A percentile compares a stretch with the other conserved stretches of the same genome.
phyloP scores from a whole-genome alignment of 2,113 vertebrate species.

The Anguilla rostrata region DNA sequence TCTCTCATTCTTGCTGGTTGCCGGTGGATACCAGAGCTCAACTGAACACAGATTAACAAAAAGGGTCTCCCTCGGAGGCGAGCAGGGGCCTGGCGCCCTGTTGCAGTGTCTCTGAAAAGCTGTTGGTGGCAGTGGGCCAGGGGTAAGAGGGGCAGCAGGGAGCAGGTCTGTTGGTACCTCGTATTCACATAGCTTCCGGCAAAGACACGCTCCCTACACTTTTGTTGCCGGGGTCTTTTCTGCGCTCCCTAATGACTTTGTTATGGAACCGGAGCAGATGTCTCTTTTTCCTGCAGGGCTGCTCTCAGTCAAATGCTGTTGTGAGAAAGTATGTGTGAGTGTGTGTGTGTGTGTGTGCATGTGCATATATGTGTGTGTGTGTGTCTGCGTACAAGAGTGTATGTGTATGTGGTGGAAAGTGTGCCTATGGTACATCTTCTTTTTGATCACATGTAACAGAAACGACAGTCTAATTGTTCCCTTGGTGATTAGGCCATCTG shows the following conservation, averaged over 20 bases:
- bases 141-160: background rate
- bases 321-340: background rate
- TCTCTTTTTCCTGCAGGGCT: conserved; percentile 14
- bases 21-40: conserved; percentile 21
- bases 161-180: background rate
- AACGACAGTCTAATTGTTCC: conserved; percentile 30
- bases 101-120: background rate
- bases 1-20: background rate
- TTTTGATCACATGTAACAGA: conserved; percentile 21
- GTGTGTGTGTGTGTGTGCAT: background rate
- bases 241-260: background rate
- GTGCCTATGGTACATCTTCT: background rate
- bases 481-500: conserved; percentile 29
- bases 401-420: background rate
- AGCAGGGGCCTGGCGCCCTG: background rate
- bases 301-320: background rate
- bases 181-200: background rate
- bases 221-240: conserved; percentile 8
- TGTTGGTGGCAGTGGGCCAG: background rate
- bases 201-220: background rate
- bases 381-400: background rate
- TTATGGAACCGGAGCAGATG: conserved; percentile 3
- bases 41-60: background rate
- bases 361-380: background rate
- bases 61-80: background rate